Base-by-base conservation (phyloP, 2,113 vertebrate species). In the Scortum barcoo region DNA sequence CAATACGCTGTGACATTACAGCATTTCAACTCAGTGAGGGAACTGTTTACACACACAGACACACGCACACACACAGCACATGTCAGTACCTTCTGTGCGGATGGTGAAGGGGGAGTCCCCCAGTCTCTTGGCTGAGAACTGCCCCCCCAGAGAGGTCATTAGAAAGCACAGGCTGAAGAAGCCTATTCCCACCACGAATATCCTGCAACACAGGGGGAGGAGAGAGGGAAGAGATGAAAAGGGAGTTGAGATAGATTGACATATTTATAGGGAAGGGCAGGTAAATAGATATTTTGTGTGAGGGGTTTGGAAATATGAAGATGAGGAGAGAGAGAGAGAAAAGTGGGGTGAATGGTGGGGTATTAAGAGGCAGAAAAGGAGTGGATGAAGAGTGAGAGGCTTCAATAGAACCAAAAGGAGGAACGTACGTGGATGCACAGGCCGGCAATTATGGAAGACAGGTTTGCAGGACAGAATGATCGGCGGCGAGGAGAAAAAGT, bases 81-180 rank as follows among this genome's bases (percentile, higher is more conserved):
- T 75, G 73, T 85, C 75, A 69, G 72, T 96, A 99, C 98, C 98
- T 98, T 99, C 98, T 0, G 97, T 97, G 74, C 96, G 95, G 94
- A 99, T 96, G 95, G 97, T 99, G 94, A 99, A 99, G 20, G 98
- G 98, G 0, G 98, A 98, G 93, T 99, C 98, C 73, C 96, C 97
- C 38, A 96, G 94, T 93, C 97, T 96, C 94, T 97, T 97, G 92
- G 97, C 95, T 1, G 97, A 99, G 94, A 99, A 97, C 93, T 99
- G 97, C 53, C 98, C 98, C 87, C 98, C 98, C 89, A 99, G 95
- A 48, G 98, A 99, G 0, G 97, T 99, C 98, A 99, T 99, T 92
- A 99, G 95, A 95, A 99, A 99, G 94, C 98, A 99, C 76, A 99
- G 95, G 1, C 97, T 99, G 95, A 99, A 99, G 96, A 99, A 99